Base-by-base conservation (phyloP, 2,797 vertebrate species). In the Ambastaia sidthimunki region DNA sequence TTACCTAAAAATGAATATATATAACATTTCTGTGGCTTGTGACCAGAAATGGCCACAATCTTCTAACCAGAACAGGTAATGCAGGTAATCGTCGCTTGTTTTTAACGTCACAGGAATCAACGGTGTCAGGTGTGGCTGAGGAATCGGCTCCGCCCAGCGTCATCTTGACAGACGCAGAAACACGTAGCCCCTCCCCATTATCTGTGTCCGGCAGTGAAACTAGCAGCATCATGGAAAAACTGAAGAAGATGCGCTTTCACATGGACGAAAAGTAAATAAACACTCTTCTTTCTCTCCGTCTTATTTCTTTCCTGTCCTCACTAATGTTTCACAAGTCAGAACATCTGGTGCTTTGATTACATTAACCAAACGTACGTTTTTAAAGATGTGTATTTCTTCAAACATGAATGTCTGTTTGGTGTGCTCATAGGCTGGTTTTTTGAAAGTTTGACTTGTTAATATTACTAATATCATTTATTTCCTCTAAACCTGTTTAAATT, bases 161-260 rank as follows among this genome's bases (percentile, higher is more conserved):
- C 1, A 90, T 90, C 62, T 92, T 89, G 75, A 85, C 94, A 0
- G 95, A 94, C 28, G 80, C 87, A 28, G 95, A 96, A 71, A 91
- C 92, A 21, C 96, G 96, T 55, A 98, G 95, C 85, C 94, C 95
- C 77, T 99, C 98, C 10, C 93, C 97, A 0, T 78, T 96, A 55
- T 99, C 98, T 0, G 88, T 98, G 76, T 98, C 98, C 28, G 97
- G 97, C 86, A 98, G 96, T 79, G 98, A 99, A 87, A 99, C 97
- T 0, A 99, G 97, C 91, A 99, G 97, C 91, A 98, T 99, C 89
- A 97, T 99, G 98, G 96, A 99, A 90, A 99, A 98, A 86, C 94
- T 99, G 34, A 98, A 98, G 92, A 99, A 97, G 93, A 99, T 99
- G 97, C 96, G 94, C 85, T 96, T 94, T 84, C 97, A 96, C 84